phyloP scores from a whole-genome alignment of 2,797 vertebrate species.

The Margarornis squamiger region DNA sequence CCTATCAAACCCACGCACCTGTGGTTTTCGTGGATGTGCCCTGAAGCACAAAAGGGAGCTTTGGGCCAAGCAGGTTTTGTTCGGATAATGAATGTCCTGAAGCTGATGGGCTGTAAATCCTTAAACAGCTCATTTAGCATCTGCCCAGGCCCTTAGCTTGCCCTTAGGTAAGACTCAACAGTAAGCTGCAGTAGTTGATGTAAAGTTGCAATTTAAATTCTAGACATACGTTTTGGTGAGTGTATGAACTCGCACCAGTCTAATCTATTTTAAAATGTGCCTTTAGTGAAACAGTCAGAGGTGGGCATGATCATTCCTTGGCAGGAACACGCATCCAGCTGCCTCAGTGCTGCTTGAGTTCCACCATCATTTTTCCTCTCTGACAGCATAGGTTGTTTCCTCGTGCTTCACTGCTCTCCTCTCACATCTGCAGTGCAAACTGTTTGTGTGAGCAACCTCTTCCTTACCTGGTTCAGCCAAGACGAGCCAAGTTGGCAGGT shows the following conservation, averaged over 20 bases:
- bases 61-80: neutral
- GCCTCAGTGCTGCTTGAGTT: neutral
- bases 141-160: neutral
- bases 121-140: neutral
- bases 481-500: neutral
- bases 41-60: conserved; percentile 15
- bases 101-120: conserved; percentile 5
- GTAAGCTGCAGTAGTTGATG: neutral
- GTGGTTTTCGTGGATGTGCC: neutral
- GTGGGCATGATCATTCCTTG: neutral
- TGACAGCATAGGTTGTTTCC: neutral
- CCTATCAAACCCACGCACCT: neutral
- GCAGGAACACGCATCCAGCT: neutral
- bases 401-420: neutral
- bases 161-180: neutral
- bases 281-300: neutral
- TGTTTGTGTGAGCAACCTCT: neutral
- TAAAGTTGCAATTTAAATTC: neutral
- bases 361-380: neutral
- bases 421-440: neutral
- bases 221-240: accelerated
- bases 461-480: neutral
- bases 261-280: neutral
- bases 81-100: neutral
- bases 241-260: accelerated